Evolutionary conservation across 2,113 vertebrate species (phyloP).

Genomic region (Lepus timidus): DNA sequence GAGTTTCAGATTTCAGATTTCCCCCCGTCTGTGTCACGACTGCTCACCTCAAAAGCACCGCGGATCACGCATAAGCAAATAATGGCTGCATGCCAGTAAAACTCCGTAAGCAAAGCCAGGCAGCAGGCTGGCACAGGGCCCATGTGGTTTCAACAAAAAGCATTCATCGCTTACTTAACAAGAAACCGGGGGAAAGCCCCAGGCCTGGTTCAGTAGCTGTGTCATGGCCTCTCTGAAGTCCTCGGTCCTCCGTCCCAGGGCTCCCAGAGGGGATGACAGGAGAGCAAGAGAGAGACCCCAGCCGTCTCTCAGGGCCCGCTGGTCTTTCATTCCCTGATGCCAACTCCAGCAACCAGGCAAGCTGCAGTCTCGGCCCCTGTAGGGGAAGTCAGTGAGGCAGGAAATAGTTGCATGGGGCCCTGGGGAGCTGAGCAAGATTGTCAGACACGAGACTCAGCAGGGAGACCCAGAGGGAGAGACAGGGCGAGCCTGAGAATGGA

Average conservation of each 20-base stretch:
- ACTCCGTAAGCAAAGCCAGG: not conserved
- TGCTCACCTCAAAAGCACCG: not conserved
- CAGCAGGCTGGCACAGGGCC: not conserved
- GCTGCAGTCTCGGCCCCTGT: not conserved
- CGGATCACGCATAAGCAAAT: fast-evolving
- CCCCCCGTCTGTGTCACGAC: not conserved
- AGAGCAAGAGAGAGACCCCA: not conserved
- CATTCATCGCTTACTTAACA: not conserved
- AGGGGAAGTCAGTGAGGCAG: not conserved
- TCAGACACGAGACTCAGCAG: not conserved
- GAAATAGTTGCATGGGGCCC: not conserved
- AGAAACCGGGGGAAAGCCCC: not conserved
- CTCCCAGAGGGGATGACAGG: not conserved
- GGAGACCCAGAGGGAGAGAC: not conserved
- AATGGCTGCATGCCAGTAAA: not conserved
- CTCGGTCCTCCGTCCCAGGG: not conserved
- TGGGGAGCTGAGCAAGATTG: not conserved
- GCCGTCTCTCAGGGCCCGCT: fast-evolving
- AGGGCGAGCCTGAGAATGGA: not conserved
- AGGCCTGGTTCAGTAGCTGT: not conserved
- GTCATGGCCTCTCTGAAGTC: too few species aligned
- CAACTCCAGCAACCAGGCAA: not conserved
- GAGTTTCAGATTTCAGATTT: too few species aligned
- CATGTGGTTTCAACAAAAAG: not conserved
- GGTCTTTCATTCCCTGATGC: not conserved